Evolutionary conservation across 2,888 invertebrate genomes (phyloP), one percentile per base, ranked within the genome.

Genomic region (Gymnocheta viridis): DNA sequence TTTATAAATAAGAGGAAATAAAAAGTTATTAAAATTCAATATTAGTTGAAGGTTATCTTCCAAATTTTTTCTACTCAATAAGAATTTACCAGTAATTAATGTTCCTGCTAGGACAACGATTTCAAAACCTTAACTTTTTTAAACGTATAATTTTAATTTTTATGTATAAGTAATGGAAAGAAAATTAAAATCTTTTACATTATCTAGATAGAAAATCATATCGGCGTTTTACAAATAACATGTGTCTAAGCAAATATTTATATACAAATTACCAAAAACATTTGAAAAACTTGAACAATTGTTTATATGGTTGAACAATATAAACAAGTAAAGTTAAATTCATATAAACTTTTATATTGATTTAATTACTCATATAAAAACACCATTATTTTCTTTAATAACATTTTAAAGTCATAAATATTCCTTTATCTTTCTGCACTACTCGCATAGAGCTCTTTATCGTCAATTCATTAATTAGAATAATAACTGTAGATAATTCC

Each of bases 381-480:
- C 38, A 56, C 24, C 12, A 29, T 54, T 47, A 10, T 29, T 47
- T 22, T 14, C 24, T 47, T 49, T 14, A 1, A 7, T 22, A 41
- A 10, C 10, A 35, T 1, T 58, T 70, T 49, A 35, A 60, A 72
- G 4, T 62, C n/a, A 73, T 49, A 38, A 49, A 10, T 41, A 29
- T 41, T 41, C 10, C n/a, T 41, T 38, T 54, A 35, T 35, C 1
- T 44, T 19, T 58, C 32, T 12, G 0, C 2, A 47, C 5, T 10
- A 17, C 27, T 7, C 17, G 14, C 22, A 1, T 4, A 12, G 2
- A n/a, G 22, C n/a, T 10, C 9, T 9, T 29, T 44, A 58, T 32
- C 44, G 2, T 35, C 27, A 38, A 9, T 66, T n/a, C 54, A 76
- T 76, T 66, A 64, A 66, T 64, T 66, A 76, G 66, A 66, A 41